Evolutionary conservation across 2,888 invertebrate species (phyloP).

Genomic region (Vanessa cardui): DNA sequence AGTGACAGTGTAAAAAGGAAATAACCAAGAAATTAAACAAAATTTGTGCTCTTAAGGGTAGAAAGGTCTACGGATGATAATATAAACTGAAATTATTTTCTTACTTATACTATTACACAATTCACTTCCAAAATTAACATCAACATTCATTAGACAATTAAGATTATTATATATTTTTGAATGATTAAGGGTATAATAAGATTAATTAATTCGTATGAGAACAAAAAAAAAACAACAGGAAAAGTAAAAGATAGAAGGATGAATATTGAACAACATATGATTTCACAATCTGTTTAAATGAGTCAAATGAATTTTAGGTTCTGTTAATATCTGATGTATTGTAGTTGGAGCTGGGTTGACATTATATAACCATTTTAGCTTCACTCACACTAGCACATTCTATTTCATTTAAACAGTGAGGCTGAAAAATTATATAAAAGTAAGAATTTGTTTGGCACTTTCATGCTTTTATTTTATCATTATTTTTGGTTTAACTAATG

Average conservation of each 20-base stretch:
- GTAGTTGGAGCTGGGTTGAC: slow-evolving; percentile 8
- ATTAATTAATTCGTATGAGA: background rate
- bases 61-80: slow-evolving; percentile 14
- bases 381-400: too few relatives aligned
- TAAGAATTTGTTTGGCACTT: slow-evolving; percentile 10
- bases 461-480: slow-evolving; percentile 11
- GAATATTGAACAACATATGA: background rate
- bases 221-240: background rate
- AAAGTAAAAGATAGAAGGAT: slow-evolving; percentile 1
- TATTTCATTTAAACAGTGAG: background rate
- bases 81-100: slow-evolving; percentile 9
- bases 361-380: slow-evolving; percentile 13
- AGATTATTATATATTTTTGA: background rate
- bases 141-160: slow-evolving; percentile 4
- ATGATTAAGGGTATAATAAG: background rate
- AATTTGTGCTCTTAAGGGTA: slow-evolving; percentile 45
- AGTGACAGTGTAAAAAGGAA: slow-evolving; percentile 39
- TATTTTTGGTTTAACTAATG: background rate
- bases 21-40: slow-evolving; percentile 27
- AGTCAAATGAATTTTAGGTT: background rate
- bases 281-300: slow-evolving; percentile 14
- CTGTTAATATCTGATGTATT: slow-evolving; percentile 6
- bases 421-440: background rate
- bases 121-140: slow-evolving; percentile 14
- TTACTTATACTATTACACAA: slow-evolving; percentile 21